Evolutionary conservation across 2,888 invertebrate species (phyloP).

Genomic region (Anoncus sp.): DNA sequence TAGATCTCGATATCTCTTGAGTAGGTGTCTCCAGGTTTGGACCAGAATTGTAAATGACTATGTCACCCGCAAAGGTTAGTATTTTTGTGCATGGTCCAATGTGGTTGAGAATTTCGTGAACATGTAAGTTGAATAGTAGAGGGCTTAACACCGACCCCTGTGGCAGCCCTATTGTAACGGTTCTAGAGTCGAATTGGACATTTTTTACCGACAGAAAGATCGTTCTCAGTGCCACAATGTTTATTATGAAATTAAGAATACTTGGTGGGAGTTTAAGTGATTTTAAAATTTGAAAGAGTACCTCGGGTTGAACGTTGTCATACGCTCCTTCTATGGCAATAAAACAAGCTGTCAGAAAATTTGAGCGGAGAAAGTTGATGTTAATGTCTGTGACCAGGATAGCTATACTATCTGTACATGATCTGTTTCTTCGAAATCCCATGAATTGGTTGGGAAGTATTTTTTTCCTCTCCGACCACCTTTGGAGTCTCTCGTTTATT

Average conservation of each 20-base stretch:
- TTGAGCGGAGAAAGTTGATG: background rate
- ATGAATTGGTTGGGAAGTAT: constrained; percentile 8
- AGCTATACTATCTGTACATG: constrained; percentile 15
- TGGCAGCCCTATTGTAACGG: background rate
- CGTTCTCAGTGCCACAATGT: background rate
- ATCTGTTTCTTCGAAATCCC: constrained; percentile 13
- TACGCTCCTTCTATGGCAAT: background rate
- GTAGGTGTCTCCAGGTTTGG: background rate
- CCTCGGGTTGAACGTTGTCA: background rate
- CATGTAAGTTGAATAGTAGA: background rate
- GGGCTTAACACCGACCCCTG: background rate
- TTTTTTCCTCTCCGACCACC: background rate
- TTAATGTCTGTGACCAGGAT: no score
- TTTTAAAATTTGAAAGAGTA: background rate
- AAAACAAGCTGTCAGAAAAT: background rate
- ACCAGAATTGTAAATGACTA: background rate
- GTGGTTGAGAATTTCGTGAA: background rate
- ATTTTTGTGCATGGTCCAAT: background rate
- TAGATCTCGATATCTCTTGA: background rate
- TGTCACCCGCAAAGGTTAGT: background rate
- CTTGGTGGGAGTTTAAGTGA: background rate
- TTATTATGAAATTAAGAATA: background rate
- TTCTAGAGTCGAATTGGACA: background rate
- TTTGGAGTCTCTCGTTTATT: constrained; percentile 4
- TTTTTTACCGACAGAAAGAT: background rate